Base-by-base conservation (phyloP, 2,113 vertebrate species). In the Solenodon paradoxus region DNA sequence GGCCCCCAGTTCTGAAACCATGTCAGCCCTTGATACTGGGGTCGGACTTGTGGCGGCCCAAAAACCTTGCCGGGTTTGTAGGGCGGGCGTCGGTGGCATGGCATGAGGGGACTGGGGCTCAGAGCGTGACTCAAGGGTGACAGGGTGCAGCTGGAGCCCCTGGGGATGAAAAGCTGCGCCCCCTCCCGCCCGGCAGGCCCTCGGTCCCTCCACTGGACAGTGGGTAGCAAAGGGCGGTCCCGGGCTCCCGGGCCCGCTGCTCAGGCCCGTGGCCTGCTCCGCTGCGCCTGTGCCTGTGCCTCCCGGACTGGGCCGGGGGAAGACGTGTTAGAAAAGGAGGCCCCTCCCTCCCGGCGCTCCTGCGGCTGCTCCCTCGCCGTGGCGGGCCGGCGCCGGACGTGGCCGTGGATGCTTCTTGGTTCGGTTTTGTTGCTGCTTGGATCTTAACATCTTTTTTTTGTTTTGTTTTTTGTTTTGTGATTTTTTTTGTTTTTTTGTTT, bases 391-490 rank as follows among this genome's bases (percentile, higher is more conserved):
- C 32, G 47, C 9, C 97, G 96, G 98, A 93, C 97, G 59, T 26
- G 71, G 97, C 77, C 96, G 96, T 92, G 94, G 97, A 84, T 97
- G 97, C 98, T 96, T 95, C 97, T 97, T 68, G 85, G 95, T 95
- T 98, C 96, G 87, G 93, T 96, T 96, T 88, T 87, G 92, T 95
- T 97, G 96, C 86, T 96, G 96, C 94, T 98, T 98, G 96, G 96
- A 95, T 98, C 97, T 94, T 92, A 94, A 69, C 95, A 97, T 97
- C 97, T 96, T 57, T 97, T n/a, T 97, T 97, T 95, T 97, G 82
- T 97, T 96, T 89, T 84, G 97, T 98, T 97, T 97, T 97, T 96
- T 98, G 94, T 98, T 98, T 98, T 97, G 98, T 97, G 98, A 98
- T 98, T 98, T 98, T 98, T 97, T 95, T 97, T 81, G 72, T 89